Percentiles rank a stretch among this genome's conserved stretches.
Evolutionary conservation across 2,113 vertebrate species (phyloP).

Genomic region (Silurus asotus): DNA sequence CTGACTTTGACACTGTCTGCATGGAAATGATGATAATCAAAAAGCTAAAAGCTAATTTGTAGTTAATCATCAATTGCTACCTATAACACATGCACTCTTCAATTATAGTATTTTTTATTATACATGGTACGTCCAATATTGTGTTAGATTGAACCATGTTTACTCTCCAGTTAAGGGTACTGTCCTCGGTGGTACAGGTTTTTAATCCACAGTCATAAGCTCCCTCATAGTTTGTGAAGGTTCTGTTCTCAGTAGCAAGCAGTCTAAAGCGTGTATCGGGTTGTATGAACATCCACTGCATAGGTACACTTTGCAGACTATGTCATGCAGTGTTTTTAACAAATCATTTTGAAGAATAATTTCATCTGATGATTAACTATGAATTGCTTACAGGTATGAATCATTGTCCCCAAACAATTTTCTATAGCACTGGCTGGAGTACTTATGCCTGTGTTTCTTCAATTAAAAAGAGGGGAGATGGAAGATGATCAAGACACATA

Average conservation of each 20-base stretch:
- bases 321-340: constrained; percentile 56
- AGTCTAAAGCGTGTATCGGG: constrained; percentile 25
- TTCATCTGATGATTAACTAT: constrained; percentile 80
- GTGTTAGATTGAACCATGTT: constrained; percentile 72
- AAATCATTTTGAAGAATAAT: constrained; percentile 50
- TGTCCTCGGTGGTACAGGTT: constrained; percentile 65
- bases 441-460: constrained; percentile 78
- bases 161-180: constrained; percentile 71
- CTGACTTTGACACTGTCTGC: constrained; percentile 70
- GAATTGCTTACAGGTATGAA: constrained; percentile 75
- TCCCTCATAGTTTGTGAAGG: constrained; percentile 51
- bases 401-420: constrained; percentile 62
- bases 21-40: constrained; percentile 74
- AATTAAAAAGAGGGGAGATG: constrained; percentile 56
- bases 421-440: constrained; percentile 71
- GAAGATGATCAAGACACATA: constrained; percentile 57
- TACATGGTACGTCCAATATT: constrained; percentile 80
- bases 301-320: constrained; percentile 41
- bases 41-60: constrained; percentile 74
- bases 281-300: constrained; percentile 41
- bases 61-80: constrained; percentile 87
- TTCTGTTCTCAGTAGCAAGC: constrained; percentile 57
- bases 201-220: constrained; percentile 71
- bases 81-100: constrained; percentile 77
- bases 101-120: constrained; percentile 73